A percentile compares a stretch with the other conserved stretches of the same genome.
phyloP scores from a whole-genome alignment of 2,113 vertebrate genomes.

The Paramormyrops kingsleyae region DNA sequence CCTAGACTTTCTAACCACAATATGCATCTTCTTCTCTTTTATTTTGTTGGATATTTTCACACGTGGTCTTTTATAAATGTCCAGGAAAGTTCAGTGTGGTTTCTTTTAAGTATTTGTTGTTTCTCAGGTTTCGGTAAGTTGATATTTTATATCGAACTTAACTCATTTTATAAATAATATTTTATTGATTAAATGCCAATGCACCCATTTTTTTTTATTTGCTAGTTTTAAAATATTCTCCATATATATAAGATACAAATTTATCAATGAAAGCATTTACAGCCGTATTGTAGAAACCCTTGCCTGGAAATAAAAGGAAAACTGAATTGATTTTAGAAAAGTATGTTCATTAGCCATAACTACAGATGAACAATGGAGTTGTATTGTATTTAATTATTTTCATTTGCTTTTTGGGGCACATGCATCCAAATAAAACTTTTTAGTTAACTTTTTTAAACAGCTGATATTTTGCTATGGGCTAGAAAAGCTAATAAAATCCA shows the following conservation, averaged over 20 bases:
- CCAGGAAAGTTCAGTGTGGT: neutral
- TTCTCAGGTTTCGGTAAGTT: neutral
- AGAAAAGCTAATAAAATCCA: neutral
- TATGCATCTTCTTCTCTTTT: neutral
- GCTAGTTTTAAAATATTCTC: neutral
- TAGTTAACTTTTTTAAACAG: neutral
- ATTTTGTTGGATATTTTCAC: neutral
- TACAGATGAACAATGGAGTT: neutral
- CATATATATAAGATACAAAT: neutral
- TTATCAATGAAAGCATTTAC: neutral
- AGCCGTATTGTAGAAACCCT: neutral
- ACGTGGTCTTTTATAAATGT: neutral
- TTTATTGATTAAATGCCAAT: neutral
- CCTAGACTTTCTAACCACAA: neutral
- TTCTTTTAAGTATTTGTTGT: neutral
- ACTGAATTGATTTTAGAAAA: neutral
- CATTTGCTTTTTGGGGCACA: neutral
- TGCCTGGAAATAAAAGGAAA: neutral
- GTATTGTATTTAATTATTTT: neutral
- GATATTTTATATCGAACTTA: neutral
- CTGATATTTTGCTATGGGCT: neutral
- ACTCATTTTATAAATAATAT: neutral
- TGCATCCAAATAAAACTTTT: neutral
- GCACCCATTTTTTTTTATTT: neutral
- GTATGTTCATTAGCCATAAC: neutral